Evolutionary conservation across 2,113 vertebrate species (phyloP).

Genomic region (Scalopus aquaticus): DNA sequence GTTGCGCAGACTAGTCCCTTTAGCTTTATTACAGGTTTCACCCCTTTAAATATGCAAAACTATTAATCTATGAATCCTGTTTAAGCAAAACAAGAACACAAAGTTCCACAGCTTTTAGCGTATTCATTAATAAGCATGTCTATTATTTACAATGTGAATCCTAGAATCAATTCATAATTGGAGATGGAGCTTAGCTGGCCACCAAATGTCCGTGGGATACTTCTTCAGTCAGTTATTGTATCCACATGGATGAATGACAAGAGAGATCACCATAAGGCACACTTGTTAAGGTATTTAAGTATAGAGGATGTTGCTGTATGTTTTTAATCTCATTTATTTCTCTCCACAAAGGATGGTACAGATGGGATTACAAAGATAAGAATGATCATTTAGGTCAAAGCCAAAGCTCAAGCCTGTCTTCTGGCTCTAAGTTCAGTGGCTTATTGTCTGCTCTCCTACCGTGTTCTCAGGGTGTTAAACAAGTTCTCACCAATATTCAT

Average conservation of each 20-base stretch:
- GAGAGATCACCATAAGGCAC: not conserved
- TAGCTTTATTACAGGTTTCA: not conserved
- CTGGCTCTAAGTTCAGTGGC: not conserved
- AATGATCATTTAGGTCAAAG: not conserved
- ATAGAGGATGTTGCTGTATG: not conserved
- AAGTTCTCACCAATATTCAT: not conserved
- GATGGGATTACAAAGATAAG: not conserved
- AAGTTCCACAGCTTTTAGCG: not conserved
- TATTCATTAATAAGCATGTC: not conserved
- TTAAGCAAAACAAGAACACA: not conserved
- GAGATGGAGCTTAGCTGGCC: not conserved
- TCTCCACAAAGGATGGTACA: not conserved
- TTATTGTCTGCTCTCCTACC: not conserved
- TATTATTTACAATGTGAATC: not conserved
- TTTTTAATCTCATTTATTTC: not conserved
- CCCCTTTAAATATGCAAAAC: not conserved
- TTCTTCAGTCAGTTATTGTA: not conserved
- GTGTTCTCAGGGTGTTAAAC: too few relatives aligned
- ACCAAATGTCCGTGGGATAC: not conserved
- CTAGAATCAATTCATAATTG: slow-evolving; percentile 38
- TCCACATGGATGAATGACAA: not conserved
- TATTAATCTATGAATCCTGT: not conserved
- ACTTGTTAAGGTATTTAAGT: not conserved
- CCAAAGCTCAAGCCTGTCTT: not conserved
- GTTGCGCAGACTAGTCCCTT: not conserved